Conservation (phyloP, 2,113 vertebrate species). For the Catagonus wagneri region DNA sequence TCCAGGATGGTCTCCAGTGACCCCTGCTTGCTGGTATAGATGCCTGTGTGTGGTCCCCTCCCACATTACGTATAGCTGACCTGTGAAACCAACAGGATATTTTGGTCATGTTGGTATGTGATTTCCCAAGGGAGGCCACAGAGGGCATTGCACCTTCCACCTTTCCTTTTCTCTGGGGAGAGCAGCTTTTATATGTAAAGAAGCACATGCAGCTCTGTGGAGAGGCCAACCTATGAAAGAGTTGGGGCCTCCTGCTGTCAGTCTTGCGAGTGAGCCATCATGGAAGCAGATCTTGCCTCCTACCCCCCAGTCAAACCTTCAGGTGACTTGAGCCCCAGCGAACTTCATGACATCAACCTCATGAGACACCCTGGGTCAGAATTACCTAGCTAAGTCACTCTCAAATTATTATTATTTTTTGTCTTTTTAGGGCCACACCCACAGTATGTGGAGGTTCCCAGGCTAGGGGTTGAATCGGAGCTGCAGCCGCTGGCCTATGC, state of each 20-base stretch:
- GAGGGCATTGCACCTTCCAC: background rate
- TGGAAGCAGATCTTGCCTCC: background rate
- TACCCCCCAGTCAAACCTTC: background rate
- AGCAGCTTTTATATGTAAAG: background rate
- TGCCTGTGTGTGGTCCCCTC: background rate
- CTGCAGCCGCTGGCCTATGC: too few species aligned
- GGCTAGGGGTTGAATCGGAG: too few species aligned
- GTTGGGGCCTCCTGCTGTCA: background rate
- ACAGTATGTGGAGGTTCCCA: too few species aligned
- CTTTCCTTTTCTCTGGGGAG: constrained; percentile 7
- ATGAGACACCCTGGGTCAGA: background rate
- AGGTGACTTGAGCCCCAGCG: background rate
- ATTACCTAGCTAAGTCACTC: background rate
- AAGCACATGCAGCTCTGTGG: background rate
- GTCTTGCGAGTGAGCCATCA: background rate
- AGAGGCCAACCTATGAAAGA: background rate
- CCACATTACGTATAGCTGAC: background rate
- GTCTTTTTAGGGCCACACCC: too few species aligned
- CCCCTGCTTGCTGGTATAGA: background rate
- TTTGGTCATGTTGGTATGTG: background rate
- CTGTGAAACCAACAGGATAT: background rate
- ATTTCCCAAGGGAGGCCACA: background rate
- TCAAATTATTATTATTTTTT: background rate
- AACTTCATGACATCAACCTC: background rate
- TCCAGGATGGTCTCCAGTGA: background rate